Percentiles rank a stretch among this genome's conserved stretches.
Conservation (phyloP, 2,888 invertebrate species). For the Clanis bilineata region DNA sequence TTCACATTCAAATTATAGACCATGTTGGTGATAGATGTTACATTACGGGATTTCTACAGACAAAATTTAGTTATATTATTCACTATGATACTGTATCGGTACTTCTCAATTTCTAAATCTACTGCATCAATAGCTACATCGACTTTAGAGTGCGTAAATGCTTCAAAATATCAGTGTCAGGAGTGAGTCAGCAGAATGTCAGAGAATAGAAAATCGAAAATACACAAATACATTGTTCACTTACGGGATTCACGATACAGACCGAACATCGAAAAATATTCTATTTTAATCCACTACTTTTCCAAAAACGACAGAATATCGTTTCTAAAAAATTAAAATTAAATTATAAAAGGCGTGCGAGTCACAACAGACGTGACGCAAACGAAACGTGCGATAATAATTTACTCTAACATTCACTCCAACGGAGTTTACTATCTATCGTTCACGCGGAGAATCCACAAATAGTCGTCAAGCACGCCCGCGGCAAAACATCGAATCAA, state of each 20-base stretch:
- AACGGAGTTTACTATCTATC: conserved; percentile 24
- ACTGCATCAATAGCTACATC: conserved; percentile 71
- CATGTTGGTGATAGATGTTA: conserved; percentile 78
- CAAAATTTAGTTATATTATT: conserved; percentile 70
- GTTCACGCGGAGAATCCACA: conserved; percentile 31
- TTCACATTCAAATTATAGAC: conserved; percentile 82
- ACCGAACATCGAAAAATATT: conserved; percentile 78
- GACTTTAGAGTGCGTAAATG: conserved; percentile 76
- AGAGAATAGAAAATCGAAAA: conserved; percentile 68
- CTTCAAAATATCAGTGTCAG: conserved; percentile 70
- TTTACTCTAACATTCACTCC: conserved; percentile 43
- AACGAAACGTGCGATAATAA: conserved; percentile 55
- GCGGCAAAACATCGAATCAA: conserved; percentile 23
- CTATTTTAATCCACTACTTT: conserved; percentile 69
- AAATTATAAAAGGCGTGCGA: conserved; percentile 52
- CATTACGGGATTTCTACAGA: conserved; percentile 73
- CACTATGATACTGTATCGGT: conserved; percentile 78
- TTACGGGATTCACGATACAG: conserved; percentile 75
- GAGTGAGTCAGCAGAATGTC: conserved; percentile 61
- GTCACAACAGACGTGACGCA: conserved; percentile 48
- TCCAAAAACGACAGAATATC: conserved; percentile 12
- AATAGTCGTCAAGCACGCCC: conserved; percentile 40
- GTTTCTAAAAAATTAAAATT: conserved; percentile 35
- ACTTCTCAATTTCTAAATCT: conserved; percentile 76
- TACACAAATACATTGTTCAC: conserved; percentile 66